A percentile compares a stretch with the other conserved stretches of the same genome.
Conservation (phyloP, 1,140 invertebrate species). For the Araneus ventricosus region DNA sequence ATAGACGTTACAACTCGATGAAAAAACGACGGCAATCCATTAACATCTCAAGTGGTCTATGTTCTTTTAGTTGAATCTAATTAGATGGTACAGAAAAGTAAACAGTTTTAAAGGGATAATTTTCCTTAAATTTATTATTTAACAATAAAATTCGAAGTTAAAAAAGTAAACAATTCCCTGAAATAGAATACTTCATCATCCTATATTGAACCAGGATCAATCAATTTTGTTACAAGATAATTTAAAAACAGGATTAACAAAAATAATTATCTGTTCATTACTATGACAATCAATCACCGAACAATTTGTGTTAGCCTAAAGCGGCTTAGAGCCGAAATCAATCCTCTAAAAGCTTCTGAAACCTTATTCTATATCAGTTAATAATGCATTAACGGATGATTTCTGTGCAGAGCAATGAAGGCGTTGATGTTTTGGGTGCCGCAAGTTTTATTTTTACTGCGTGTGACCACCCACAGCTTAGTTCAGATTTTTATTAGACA, state of each 20-base stretch:
- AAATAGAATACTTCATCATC: no score
- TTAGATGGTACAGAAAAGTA: no score
- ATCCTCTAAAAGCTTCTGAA: conserved; percentile 36
- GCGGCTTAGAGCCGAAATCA: not conserved
- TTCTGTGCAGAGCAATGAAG: not conserved
- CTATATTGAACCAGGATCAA: not conserved
- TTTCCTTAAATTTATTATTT: no score
- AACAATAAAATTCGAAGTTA: no score
- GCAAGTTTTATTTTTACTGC: not conserved
- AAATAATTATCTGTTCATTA: not conserved
- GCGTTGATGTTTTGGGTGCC: not conserved
- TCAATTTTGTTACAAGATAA: not conserved
- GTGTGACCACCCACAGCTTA: not conserved
- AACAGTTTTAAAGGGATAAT: no score
- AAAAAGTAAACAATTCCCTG: no score
- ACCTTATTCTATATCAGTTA: not conserved
- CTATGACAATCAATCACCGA: not conserved
- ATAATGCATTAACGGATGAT: conserved; percentile 25
- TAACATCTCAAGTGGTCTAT: no score
- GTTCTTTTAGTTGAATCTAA: no score
- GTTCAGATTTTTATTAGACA: conserved; percentile 22
- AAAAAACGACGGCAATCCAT: no score
- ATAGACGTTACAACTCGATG: no score
- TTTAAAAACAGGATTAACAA: not conserved
- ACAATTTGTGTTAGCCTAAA: not conserved